A percentile compares a stretch with the other conserved stretches of the same genome.
phyloP scores from a whole-genome alignment of 1,140 invertebrate genomes.

The Catajapyx aquilonaris region DNA sequence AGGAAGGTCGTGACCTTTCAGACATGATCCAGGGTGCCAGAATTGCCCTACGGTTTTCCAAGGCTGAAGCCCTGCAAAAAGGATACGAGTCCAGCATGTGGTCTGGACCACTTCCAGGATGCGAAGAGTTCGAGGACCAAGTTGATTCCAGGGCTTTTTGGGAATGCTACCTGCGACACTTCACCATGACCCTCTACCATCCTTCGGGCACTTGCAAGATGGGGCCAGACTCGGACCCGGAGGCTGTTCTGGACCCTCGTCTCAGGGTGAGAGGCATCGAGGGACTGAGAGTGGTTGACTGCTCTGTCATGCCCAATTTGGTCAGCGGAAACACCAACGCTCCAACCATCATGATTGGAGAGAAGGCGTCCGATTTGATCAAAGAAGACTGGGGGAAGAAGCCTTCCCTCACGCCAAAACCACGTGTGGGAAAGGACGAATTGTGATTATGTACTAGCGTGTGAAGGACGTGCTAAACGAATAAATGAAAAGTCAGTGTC shows the following conservation, averaged over 20 bases:
- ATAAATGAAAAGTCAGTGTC: too few species aligned
- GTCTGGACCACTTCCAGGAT: constrained; percentile 57
- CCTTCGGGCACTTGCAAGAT: constrained; percentile 18
- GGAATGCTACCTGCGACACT: constrained; percentile 39
- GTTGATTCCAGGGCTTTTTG: constrained; percentile 70
- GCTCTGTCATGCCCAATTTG: constrained; percentile 22
- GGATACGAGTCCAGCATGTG: constrained; percentile 57
- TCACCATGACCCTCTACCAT: constrained; percentile 13
- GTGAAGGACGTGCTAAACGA: too few species aligned
- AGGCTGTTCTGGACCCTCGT: constrained; percentile 13
- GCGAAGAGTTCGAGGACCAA: constrained; percentile 33
- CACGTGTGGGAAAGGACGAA: too few species aligned
- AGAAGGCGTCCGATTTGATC: constrained; percentile 19
- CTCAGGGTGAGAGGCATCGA: constrained; percentile 22
- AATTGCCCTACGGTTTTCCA: constrained; percentile 54
- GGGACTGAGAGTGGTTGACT: constrained; percentile 24
- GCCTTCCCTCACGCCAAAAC: too few species aligned
- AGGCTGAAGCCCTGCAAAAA: constrained; percentile 52
- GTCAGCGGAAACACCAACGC: constrained; percentile 23
- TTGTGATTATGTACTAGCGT: too few species aligned
- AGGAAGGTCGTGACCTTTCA: constrained; percentile 51
- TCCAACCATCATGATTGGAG: constrained; percentile 22
- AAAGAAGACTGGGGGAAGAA: constrained; percentile 18
- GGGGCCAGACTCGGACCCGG: constrained; percentile 11
- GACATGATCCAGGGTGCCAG: constrained; percentile 58